phyloP scores from a whole-genome alignment of 2,113 vertebrate genomes.

The Crypturellus undulatus region DNA sequence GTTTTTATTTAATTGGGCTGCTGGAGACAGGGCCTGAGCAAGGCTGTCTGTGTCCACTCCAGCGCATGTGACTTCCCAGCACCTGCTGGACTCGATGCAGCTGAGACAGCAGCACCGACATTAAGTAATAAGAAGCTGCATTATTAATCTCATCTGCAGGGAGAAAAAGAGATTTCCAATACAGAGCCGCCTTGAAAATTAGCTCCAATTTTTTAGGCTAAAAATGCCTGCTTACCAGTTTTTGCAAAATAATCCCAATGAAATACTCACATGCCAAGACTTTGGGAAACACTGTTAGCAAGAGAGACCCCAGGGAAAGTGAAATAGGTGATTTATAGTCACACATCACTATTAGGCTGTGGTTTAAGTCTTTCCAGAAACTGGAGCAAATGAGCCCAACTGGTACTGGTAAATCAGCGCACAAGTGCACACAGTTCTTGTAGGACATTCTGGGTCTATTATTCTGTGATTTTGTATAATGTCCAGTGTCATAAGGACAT shows the following conservation, averaged over 20 bases:
- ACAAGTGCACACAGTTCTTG: background rate
- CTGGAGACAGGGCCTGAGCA: background rate
- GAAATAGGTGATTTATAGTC: background rate
- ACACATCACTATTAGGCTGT: background rate
- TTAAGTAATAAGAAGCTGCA: background rate
- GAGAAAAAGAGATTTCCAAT: background rate
- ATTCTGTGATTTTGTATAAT: background rate
- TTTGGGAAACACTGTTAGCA: background rate
- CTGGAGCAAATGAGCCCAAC: background rate
- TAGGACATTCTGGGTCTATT: background rate
- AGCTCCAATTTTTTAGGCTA: too few relatives aligned
- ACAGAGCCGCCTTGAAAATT: background rate
- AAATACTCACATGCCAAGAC: background rate
- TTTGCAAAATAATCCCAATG: background rate
- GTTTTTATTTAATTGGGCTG: conserved; percentile 18
- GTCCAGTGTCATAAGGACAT: background rate
- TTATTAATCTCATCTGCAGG: background rate
- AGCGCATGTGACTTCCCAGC: background rate
- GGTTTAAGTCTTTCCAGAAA: background rate
- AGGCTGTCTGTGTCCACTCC: background rate
- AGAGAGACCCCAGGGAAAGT: background rate
- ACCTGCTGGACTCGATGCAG: background rate
- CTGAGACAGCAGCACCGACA: background rate
- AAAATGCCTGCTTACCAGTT: background rate
- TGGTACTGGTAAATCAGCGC: background rate